phyloP scores from a whole-genome alignment of 2,797 vertebrate species.

The Myotis daubentonii region DNA sequence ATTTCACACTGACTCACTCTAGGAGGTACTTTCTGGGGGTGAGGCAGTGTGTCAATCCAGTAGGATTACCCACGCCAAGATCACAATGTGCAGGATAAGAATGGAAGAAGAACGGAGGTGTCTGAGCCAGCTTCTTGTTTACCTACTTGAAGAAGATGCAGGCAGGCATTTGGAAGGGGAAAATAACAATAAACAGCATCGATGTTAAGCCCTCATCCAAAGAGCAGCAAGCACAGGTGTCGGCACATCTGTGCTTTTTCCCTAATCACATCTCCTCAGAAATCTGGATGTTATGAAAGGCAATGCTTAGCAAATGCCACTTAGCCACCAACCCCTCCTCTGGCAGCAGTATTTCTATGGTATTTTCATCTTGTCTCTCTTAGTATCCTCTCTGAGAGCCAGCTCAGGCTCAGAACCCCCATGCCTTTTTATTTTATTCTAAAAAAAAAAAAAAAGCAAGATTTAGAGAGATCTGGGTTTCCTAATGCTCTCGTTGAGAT shows the following conservation, averaged over 20 bases:
- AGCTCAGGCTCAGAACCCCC: not conserved
- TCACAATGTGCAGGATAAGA: not conserved
- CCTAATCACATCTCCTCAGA: not conserved
- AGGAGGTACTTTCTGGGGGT: not conserved
- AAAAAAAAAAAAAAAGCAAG: too few relatives aligned
- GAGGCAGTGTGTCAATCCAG: not conserved
- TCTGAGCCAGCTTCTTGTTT: not conserved
- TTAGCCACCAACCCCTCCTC: not conserved
- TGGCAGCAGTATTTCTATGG: fast-evolving
- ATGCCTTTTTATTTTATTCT: not conserved
- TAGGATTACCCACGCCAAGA: not conserved
- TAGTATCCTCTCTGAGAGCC: not conserved
- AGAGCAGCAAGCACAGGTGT: not conserved
- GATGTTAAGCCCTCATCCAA: not conserved
- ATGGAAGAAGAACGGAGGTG: not conserved
- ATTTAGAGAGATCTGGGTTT: not conserved
- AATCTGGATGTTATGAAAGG: not conserved
- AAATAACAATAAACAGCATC: not conserved
- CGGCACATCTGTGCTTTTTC: not conserved
- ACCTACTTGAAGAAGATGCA: not conserved
- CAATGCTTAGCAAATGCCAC: not conserved
- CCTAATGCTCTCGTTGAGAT: not conserved
- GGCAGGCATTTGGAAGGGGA: not conserved
- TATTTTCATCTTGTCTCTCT: not conserved
- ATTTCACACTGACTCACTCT: not conserved